Base-by-base conservation (phyloP, 2,888 invertebrate genomes). In the Ochropacha duplaris region DNA sequence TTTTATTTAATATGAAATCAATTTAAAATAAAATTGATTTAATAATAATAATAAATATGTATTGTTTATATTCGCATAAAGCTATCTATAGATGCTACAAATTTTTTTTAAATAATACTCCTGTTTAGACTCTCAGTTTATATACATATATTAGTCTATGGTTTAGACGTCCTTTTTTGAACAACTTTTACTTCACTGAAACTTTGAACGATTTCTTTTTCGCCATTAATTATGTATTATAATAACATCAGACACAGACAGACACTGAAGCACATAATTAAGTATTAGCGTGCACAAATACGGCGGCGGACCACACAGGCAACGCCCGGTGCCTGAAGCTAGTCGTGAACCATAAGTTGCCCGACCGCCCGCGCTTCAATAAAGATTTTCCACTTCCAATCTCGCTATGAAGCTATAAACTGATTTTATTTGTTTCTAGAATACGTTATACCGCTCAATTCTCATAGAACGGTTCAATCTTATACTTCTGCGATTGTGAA, bases 261-360 rank as follows among this genome's bases (percentile, higher is more conserved):
- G 19, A 31, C 19, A 19, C 44, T 44, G 9, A 58, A 54, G 58
- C 56, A 60, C 63, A 73, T 76, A 81, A 80, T 83, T 84, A 79
- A 76, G 72, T 67, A 72, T 69, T 72, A 74, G 72, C 66, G 65
- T 57, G 65, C 59, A 66, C 69, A 79, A 80, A 80, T 69, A 76
- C 67, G 65, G 77, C 71, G 72, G 76, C 65, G 66, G 90, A 87
- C 89, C 90, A 88, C 90, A 89, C 90, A 83, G 73, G 76, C 78
- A 67, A 78, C 70, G 69, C 71, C 79, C 72, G 74, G 72, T 65
- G 89, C 89, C 88, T 59, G 68, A 63, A 88, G 89, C 86, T 80
- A 86, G 83, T 90, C 90, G 88, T 90, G 89, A 81, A 79, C 88
- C 75, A 79, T 85, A 86, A 88, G 82, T 84, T 79, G 70, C 72